Conservation (phyloP, 2,888 invertebrate genomes). For the Patella ulyssiponensis region DNA sequence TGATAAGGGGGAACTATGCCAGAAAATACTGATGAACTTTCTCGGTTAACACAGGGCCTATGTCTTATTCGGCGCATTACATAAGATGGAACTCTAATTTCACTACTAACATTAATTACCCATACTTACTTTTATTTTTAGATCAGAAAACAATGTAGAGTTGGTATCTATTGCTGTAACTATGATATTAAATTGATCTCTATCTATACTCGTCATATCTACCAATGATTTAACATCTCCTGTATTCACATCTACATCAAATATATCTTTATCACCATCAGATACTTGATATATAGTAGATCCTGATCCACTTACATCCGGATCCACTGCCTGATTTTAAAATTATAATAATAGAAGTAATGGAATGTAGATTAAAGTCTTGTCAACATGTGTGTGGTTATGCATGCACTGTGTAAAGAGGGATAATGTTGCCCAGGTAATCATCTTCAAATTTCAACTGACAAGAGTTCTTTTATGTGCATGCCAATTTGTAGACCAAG, state of each 20-base stretch:
- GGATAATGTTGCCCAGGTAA: too few species aligned
- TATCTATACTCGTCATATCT: constrained; percentile 14
- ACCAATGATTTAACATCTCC: constrained; percentile 28
- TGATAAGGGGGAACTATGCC: too few species aligned
- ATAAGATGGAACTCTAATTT: background rate
- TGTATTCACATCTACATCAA: constrained; percentile 24
- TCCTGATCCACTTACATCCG: constrained; percentile 42
- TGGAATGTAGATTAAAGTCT: too few species aligned
- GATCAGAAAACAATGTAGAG: background rate
- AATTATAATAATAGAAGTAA: too few species aligned
- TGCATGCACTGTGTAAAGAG: too few species aligned
- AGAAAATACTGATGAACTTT: too few species aligned
- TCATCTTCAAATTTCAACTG: too few species aligned
- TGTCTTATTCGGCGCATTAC: too few species aligned
- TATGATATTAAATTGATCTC: constrained; percentile 18
- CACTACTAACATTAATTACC: background rate
- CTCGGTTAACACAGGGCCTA: too few species aligned
- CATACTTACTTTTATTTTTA: background rate
- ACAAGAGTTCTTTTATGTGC: too few species aligned
- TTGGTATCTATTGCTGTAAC: constrained; percentile 34
- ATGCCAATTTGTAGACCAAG: too few species aligned
- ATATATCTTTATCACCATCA: constrained; percentile 24
- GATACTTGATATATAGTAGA: constrained; percentile 30
- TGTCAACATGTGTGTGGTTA: too few species aligned
- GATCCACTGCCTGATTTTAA: constrained; percentile 38